Percentiles rank a stretch among this genome's conserved stretches.
phyloP scores from a whole-genome alignment of 2,797 vertebrate species.

The Mycteria americana region DNA sequence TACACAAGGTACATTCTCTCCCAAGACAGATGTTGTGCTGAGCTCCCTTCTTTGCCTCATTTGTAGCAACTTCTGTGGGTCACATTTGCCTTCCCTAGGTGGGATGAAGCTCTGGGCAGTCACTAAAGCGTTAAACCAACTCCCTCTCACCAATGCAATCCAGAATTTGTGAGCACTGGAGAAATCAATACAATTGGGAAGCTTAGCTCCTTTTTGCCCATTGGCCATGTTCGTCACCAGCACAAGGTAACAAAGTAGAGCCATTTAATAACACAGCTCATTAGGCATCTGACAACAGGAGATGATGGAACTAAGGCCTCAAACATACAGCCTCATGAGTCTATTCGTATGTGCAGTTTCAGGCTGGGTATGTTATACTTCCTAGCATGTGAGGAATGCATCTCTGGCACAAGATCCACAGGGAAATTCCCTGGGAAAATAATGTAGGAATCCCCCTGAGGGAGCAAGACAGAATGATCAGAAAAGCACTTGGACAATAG shows the following conservation, averaged over 20 bases:
- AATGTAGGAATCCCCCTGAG: neutral
- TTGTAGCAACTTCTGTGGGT: neutral
- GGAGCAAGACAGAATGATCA: neutral
- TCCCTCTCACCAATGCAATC: neutral
- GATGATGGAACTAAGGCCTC: neutral
- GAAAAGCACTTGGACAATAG: neutral
- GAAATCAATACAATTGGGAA: neutral
- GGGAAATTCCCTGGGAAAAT: neutral
- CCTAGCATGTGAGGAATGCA: neutral
- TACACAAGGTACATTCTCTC: neutral
- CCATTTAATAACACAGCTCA: conserved; percentile 19
- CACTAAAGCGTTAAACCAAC: neutral
- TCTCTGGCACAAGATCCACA: neutral
- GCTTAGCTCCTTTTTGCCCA: neutral
- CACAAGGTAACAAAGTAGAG: neutral
- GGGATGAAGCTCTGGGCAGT: neutral
- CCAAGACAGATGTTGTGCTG: neutral
- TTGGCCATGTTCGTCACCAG: neutral
- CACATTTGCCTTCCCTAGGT: neutral
- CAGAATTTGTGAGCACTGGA: neutral
- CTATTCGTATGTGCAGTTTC: neutral
- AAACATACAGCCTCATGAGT: neutral
- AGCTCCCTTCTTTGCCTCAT: neutral
- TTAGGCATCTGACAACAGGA: conserved; percentile 29
- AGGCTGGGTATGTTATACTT: neutral